phyloP scores from a whole-genome alignment of 2,888 invertebrate genomes.

The Rapana venosa region DNA sequence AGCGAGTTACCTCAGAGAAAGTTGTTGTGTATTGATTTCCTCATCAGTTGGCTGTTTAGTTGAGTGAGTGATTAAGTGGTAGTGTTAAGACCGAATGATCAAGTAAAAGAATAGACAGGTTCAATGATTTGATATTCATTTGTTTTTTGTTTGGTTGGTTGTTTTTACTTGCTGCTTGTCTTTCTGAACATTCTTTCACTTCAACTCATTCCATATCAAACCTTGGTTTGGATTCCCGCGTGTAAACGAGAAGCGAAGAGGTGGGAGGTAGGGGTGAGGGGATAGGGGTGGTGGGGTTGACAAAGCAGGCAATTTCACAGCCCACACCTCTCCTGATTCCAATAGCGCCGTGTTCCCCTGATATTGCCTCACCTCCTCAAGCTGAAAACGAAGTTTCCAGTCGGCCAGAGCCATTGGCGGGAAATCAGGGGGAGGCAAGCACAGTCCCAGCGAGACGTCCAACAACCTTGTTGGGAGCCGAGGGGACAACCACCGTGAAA shows the following conservation, averaged over 20 bases:
- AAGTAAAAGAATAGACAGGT: too few species aligned
- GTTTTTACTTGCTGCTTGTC: neutral
- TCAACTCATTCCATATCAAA: too few species aligned
- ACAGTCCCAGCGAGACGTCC: neutral
- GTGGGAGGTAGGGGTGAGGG: neutral
- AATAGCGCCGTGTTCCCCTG: neutral
- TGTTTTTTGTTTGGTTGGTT: neutral
- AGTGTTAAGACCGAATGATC: too few species aligned
- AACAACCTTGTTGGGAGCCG: constrained; percentile 36
- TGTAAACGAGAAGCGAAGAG: neutral
- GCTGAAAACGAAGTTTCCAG: constrained; percentile 41
- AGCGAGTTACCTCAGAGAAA: too few species aligned
- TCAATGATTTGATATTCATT: neutral
- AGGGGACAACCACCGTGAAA: constrained; percentile 36
- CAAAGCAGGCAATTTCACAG: neutral
- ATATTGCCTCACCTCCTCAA: constrained; percentile 27
- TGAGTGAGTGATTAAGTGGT: too few species aligned
- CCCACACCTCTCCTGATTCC: neutral
- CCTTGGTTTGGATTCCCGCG: too few species aligned
- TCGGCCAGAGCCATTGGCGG: constrained; percentile 19
- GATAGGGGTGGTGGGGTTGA: neutral
- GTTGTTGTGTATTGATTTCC: too few species aligned
- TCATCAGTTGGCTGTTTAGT: too few species aligned
- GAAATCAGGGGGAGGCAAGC: constrained; percentile 26
- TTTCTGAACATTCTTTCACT: neutral